These are phyloP conservation scores for Coptodon bakossiorum DNA, from an alignment of 2,113 vertebrate genomes.

Conservation along the genomic window DNA sequence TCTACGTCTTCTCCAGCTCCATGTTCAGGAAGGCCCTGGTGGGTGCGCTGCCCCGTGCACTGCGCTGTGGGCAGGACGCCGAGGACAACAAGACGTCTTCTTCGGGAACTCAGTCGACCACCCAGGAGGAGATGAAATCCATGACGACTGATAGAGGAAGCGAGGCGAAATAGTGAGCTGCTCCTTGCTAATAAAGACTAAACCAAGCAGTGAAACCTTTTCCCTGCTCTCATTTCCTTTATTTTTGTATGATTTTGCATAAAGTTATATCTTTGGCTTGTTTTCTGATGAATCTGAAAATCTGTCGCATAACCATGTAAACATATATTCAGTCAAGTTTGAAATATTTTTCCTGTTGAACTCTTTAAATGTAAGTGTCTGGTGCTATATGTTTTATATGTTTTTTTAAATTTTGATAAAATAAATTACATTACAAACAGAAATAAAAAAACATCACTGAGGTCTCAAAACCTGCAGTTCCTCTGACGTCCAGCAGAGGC, in stretches of 20 bases:
- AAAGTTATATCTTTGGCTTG: neutral
- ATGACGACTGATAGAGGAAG: neutral
- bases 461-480: neutral
- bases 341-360: neutral
- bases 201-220: neutral
- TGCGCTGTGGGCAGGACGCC: neutral
- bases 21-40: slow-evolving; percentile 59
- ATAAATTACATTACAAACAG: neutral
- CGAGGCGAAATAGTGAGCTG: neutral
- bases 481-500: neutral
- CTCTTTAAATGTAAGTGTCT: neutral
- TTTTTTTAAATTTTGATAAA: neutral
- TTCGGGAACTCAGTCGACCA: slow-evolving; percentile 2
- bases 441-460: neutral
- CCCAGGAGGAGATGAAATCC: slow-evolving; percentile 32
- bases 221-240: neutral
- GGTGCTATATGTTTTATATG: neutral
- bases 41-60: neutral
- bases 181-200: neutral
- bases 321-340: neutral
- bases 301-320: neutral
- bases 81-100: neutral
- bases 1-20: slow-evolving; percentile 69
- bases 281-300: neutral
- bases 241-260: neutral